Conservation (phyloP, 2,113 vertebrate genomes). For the Tympanuchus pallidicinctus region DNA sequence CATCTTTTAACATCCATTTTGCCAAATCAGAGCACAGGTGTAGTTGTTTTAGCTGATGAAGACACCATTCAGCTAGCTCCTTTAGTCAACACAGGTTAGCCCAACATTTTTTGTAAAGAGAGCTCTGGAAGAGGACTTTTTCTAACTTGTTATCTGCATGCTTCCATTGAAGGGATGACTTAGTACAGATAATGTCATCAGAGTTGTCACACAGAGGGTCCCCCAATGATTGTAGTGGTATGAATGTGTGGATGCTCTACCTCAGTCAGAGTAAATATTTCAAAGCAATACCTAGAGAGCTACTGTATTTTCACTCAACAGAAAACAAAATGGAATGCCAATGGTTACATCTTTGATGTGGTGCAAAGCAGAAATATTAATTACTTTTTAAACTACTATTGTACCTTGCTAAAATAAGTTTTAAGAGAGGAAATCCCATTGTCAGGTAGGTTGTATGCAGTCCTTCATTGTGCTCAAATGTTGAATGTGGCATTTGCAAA, state of each 20-base stretch:
- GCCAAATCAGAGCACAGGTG: not conserved
- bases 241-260: not conserved
- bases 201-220: not conserved
- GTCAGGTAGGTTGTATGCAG: not conserved
- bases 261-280: not conserved
- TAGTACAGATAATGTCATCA: not conserved
- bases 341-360: not conserved
- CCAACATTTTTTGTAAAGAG: not conserved
- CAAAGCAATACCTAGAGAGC: not conserved
- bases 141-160: not conserved
- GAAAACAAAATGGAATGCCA: not conserved
- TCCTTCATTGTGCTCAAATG: not conserved
- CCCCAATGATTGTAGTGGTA: not conserved
- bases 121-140: not conserved
- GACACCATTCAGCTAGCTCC: not conserved
- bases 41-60: not conserved
- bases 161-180: not conserved
- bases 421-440: not conserved
- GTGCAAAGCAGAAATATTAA: not conserved
- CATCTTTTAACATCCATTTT: not conserved
- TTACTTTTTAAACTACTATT: not conserved
- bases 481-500: not conserved
- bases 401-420: not conserved
- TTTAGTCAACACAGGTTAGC: not conserved
- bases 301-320: not conserved